These are phyloP conservation scores for Parascotia fuliginaria DNA, from an alignment of 2,888 invertebrate species.

Conservation along the genomic window DNA sequence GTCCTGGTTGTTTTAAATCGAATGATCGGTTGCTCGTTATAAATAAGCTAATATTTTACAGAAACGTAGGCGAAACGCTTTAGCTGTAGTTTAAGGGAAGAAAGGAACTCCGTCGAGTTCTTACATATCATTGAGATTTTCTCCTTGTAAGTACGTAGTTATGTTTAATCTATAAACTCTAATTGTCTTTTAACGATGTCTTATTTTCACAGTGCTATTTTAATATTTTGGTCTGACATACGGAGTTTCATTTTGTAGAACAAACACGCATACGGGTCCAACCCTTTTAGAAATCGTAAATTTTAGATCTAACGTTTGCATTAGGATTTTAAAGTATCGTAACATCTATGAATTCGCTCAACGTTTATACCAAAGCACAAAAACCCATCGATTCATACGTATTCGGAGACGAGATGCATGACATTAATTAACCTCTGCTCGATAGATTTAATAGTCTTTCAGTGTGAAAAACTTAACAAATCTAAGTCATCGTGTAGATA, in stretches of 20 bases:
- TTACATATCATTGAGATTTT: conserved; percentile 85
- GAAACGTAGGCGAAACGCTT: conserved; percentile 78
- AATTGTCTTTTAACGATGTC: conserved; percentile 63
- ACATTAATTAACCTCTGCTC: conserved; percentile 71
- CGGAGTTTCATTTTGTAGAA: conserved; percentile 69
- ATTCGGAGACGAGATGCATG: conserved; percentile 76
- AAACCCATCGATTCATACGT: conserved; percentile 83
- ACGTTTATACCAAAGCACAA: conserved; percentile 86
- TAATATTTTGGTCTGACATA: conserved; percentile 58
- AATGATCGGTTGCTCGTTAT: conserved; percentile 69
- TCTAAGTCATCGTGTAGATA: conserved; percentile 65
- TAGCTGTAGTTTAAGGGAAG: conserved; percentile 78
- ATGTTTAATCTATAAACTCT: conserved; percentile 59
- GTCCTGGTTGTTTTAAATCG: conserved; percentile 44
- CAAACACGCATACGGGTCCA: conserved; percentile 84
- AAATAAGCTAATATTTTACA: conserved; percentile 68
- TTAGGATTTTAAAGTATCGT: conserved; percentile 80
- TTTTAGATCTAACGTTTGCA: conserved; percentile 81
- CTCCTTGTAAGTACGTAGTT: conserved; percentile 79
- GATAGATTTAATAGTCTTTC: conserved; percentile 85
- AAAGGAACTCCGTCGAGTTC: conserved; percentile 81
- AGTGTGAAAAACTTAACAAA: conserved; percentile 80
- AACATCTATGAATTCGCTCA: conserved; percentile 82
- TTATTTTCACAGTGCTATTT: conserved; percentile 72
- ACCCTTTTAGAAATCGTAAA: conserved; percentile 82